Conservation (phyloP, 2,888 invertebrate genomes). For the Phymatocera aterrima region DNA sequence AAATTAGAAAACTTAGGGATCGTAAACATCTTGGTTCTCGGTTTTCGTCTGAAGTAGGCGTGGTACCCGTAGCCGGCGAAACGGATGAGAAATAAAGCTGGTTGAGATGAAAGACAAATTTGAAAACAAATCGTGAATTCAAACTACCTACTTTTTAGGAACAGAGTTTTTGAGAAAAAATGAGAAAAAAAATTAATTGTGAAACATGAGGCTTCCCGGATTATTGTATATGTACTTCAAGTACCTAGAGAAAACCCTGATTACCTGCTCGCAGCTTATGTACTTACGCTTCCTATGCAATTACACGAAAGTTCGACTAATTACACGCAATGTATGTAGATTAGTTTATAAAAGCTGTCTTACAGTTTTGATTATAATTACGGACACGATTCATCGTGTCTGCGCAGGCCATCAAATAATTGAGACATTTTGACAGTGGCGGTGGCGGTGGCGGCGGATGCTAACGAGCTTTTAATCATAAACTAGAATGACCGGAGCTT, state of each 20-base stretch:
- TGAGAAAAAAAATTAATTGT: too few relatives aligned
- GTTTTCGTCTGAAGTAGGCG: background rate
- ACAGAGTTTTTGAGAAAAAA: background rate
- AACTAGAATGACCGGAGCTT: background rate
- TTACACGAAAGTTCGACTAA: background rate
- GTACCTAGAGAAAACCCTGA: background rate
- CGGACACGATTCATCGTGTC: background rate
- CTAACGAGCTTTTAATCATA: constrained; percentile 41
- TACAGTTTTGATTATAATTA: background rate
- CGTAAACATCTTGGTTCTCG: background rate
- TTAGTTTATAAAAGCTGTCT: background rate
- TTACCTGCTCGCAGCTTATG: background rate
- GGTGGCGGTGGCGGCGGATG: too few relatives aligned
- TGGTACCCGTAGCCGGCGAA: background rate
- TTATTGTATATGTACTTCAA: background rate
- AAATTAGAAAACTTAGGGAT: background rate
- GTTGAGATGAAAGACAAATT: too few relatives aligned
- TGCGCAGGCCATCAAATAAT: background rate
- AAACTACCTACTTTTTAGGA: background rate
- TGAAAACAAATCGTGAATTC: background rate
- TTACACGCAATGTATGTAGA: background rate
- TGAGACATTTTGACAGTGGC: constrained; percentile 34
- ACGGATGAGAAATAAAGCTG: background rate
- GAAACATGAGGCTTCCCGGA: background rate
- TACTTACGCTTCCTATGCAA: background rate